phyloP scores from a whole-genome alignment of 2,113 vertebrate species.

The Siphamia tubifer region DNA sequence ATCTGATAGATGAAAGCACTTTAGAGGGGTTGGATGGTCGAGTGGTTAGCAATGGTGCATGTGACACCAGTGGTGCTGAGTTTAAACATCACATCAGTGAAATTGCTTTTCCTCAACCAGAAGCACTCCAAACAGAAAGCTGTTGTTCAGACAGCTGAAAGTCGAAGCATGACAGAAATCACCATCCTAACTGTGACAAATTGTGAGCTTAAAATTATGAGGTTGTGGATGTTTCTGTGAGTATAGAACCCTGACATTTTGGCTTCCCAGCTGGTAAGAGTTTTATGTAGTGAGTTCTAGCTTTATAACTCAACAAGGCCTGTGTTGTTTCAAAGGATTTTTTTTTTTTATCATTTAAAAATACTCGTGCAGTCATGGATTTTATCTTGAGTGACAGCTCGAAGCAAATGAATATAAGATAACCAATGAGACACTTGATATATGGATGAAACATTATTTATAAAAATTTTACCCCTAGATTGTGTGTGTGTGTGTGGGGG shows the following conservation, averaged over 20 bases:
- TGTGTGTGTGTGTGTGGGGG: no score
- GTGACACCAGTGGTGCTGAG: slow-evolving; percentile 51
- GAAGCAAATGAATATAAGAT: neutral
- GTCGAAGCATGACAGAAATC: slow-evolving; percentile 12
- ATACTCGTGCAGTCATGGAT: neutral
- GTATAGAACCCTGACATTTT: slow-evolving; percentile 14
- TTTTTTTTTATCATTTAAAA: neutral
- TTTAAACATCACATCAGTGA: slow-evolving; percentile 51
- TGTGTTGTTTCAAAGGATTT: neutral
- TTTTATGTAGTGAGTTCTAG: slow-evolving; percentile 6
- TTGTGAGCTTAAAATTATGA: slow-evolving; percentile 26
- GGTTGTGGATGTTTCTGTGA: neutral
- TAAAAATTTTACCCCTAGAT: no score
- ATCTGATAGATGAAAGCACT: slow-evolving; percentile 53
- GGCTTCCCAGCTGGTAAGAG: slow-evolving; percentile 16
- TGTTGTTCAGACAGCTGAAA: slow-evolving; percentile 26
- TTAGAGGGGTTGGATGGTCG: slow-evolving; percentile 42
- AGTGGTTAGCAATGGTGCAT: slow-evolving; percentile 65
- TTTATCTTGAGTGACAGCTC: neutral
- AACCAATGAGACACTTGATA: no score
- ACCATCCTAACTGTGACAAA: slow-evolving; percentile 22
- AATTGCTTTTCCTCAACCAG: slow-evolving; percentile 51
- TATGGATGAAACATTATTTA: no score
- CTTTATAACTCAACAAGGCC: neutral
- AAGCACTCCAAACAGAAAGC: slow-evolving; percentile 21